phyloP scores from a whole-genome alignment of 2,797 vertebrate species.

The Anableps anableps region DNA sequence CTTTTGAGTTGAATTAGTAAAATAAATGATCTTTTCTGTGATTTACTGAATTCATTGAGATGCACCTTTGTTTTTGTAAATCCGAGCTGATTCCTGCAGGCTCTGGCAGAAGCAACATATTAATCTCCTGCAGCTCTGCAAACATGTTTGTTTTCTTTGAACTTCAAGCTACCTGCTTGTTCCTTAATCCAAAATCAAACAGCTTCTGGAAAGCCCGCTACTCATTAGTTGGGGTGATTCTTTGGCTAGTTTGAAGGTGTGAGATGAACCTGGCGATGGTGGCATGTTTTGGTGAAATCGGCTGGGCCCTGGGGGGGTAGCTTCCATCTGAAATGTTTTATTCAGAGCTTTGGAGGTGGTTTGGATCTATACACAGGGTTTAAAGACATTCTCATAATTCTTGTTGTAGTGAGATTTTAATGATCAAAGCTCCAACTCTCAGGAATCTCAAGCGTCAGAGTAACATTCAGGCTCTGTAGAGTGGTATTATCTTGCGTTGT shows the following conservation, averaged over 20 bases:
- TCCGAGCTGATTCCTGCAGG: neutral
- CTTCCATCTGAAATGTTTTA: constrained; percentile 18
- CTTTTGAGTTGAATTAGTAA: too few species aligned
- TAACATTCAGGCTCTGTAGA: constrained; percentile 23
- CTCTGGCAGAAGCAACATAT: neutral
- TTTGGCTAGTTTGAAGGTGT: neutral
- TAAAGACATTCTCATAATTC: constrained; percentile 9
- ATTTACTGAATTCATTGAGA: neutral
- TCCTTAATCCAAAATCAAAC: neutral
- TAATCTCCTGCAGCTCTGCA: neutral
- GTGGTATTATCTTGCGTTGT: constrained; percentile 6
- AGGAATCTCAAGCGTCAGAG: constrained; percentile 42
- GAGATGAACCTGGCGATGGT: neutral
- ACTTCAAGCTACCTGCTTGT: neutral
- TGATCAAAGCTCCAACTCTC: constrained; percentile 23
- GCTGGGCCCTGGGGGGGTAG: neutral
- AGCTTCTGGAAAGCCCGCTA: neutral
- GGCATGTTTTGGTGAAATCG: constrained; percentile 8
- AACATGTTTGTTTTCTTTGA: neutral
- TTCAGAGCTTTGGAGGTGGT: neutral
- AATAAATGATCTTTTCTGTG: neutral
- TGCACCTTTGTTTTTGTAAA: neutral
- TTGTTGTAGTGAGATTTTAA: neutral
- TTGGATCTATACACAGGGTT: neutral
- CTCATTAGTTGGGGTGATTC: neutral